Base-by-base conservation (phyloP, 37 sponge, comb jelly and placozoan species). In the Corticium candelabrum region DNA sequence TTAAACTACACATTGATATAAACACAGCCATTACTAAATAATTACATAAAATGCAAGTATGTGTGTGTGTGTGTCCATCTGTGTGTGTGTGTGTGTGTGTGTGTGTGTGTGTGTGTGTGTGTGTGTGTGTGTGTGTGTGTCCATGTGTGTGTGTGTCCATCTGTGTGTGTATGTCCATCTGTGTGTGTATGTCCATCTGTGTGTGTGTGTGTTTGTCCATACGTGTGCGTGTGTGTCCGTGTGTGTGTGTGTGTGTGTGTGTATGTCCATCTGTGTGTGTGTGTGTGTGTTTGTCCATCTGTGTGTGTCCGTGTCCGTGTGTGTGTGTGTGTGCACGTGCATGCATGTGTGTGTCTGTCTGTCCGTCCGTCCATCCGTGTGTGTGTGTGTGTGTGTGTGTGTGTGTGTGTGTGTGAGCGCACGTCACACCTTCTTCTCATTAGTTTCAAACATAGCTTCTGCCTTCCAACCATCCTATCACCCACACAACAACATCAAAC, bases 171-270 rank as follows among this genome's bases (percentile, higher is more conserved):
- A 29, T 39, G 40, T 15, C 4, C 43, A 7, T 77, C 33, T 15
- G n/a, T n/a, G n/a, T n/a, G n/a, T n/a, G n/a, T n/a, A n/a, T n/a
- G n/a, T n/a, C n/a, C n/a, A n/a, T n/a, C n/a, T n/a, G n/a, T n/a
- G n/a, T n/a, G n/a, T n/a, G n/a, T n/a, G n/a, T n/a, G n/a, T n/a
- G n/a, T n/a, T 3, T 77, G 33, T 77, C 57, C 3, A 31, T 56
- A 27, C 21, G n/a, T 30, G 43, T 78, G 15, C 32, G 57, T 78
- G 68, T 41, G 21, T 77, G 3, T 3, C 31, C 3, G 35, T 77
- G 31, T 77, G 37, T 40, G 78, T 77, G 21, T 77, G 40, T 40
- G 56, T 43, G 56, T 43, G 56, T 11, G 11, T 11, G 56, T 43
- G n/a, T n/a, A n/a, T n/a, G n/a, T n/a, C n/a, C n/a, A n/a, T n/a